Conservation (phyloP, 2,888 invertebrate species). For the Philonicus albiceps region DNA sequence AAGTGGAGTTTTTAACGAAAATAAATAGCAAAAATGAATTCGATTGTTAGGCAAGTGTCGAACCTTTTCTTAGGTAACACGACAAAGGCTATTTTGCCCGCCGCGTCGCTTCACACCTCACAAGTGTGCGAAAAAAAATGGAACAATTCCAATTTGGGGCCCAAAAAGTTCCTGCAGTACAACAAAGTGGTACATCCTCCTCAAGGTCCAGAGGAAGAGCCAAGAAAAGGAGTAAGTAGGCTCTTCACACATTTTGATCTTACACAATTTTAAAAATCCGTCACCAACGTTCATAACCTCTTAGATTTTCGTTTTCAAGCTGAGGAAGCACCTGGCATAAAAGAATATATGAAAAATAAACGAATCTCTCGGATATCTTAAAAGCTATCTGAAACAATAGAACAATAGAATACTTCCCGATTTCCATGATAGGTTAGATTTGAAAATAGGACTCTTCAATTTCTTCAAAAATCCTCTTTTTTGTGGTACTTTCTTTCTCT, state of each 20-base stretch:
- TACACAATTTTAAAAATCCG: background rate
- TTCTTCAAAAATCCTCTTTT: too few relatives aligned
- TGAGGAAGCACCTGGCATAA: background rate
- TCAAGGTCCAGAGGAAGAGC: slow-evolving; percentile 77
- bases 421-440: too few relatives aligned
- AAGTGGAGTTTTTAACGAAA: background rate
- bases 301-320: background rate
- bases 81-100: background rate
- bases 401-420: too few relatives aligned
- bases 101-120: background rate
- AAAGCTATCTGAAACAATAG: too few relatives aligned
- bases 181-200: slow-evolving; percentile 85
- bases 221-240: slow-evolving; percentile 81
- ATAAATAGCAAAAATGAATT: background rate
- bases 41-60: background rate
- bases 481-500: too few relatives aligned
- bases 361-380: too few relatives aligned
- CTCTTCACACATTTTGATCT: background rate
- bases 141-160: slow-evolving; percentile 59
- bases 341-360: too few relatives aligned
- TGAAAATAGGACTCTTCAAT: too few relatives aligned
- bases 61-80: background rate
- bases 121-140: slow-evolving; percentile 50
- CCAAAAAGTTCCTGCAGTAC: slow-evolving; percentile 69
- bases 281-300: background rate